Percentiles rank a stretch among this genome's conserved stretches.
These are phyloP conservation scores for Drosophila nebulosa DNA, from an alignment of 1,140 invertebrate species.

Conservation along the genomic window DNA sequence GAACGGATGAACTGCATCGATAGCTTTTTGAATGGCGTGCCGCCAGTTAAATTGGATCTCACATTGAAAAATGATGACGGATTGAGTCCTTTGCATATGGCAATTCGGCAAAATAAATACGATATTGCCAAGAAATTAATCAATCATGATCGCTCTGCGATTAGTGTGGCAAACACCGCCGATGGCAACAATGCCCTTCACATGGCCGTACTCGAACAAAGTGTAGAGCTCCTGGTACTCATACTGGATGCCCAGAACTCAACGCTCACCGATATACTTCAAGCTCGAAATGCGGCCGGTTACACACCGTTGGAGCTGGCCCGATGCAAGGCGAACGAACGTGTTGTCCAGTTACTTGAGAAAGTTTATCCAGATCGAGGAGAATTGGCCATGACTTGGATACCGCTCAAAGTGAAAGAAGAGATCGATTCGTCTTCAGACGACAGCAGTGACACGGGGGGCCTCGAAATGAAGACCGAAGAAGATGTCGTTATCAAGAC, in stretches of 20 bases:
- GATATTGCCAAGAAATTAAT: conserved; percentile 81
- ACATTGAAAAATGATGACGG: conserved; percentile 81
- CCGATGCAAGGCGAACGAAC: conserved; percentile 27
- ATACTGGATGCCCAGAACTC: conserved; percentile 80
- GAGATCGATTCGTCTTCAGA: conserved; percentile 59
- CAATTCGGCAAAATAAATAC: conserved; percentile 82
- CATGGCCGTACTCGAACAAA: conserved; percentile 82
- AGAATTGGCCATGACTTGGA: conserved; percentile 58
- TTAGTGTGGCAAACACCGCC: conserved; percentile 82
- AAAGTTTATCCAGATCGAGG: conserved; percentile 51
- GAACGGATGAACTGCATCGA: conserved; percentile 64
- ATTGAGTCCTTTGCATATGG: conserved; percentile 82
- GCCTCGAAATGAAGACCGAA: conserved; percentile 21
- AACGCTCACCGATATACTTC: conserved; percentile 44
- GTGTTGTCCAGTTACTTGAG: conserved; percentile 42
- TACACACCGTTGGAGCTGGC: conserved; percentile 67
- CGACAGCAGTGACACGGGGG: conserved; percentile 57
- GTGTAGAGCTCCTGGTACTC: conserved; percentile 81
- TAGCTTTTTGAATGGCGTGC: conserved; percentile 49
- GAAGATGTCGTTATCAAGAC: conserved; percentile 36
- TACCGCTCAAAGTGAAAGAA: conserved; percentile 58
- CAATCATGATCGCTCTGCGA: conserved; percentile 80
- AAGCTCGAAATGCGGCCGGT: conserved; percentile 54
- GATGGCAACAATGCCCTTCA: conserved; percentile 84
- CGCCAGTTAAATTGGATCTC: conserved; percentile 48